Evolutionary conservation across 2,888 invertebrate genomes (phyloP), one percentile per base, ranked within the genome.

Genomic region (Sympetrum striolatum): DNA sequence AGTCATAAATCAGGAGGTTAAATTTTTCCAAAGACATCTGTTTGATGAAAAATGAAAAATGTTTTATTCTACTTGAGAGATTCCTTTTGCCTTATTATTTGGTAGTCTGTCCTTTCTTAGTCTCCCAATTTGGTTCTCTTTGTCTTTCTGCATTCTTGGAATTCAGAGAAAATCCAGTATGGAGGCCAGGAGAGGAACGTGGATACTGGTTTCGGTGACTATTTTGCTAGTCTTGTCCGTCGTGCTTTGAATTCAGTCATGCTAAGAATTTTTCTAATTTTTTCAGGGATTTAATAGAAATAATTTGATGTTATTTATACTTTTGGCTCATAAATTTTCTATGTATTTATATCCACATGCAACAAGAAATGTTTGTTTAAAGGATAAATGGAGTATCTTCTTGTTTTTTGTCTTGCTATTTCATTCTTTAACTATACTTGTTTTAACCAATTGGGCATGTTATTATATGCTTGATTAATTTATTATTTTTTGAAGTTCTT

Each of bases 101-200:
- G 60, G 60, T 64, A 86, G 86, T 86, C 60, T 86, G 86, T 86
- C 86, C 86, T 86, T 86, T 86, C 86, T 60, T 86, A 86, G 86
- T 86, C 86, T 86, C 86, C 86, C 86, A 86, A 86, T 86, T 86
- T 86, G 86, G 86, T 86, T 86, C 86, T 86, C 60, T 86, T 86
- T 86, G 86, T 86, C 86, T 86, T 86, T 86, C 86, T 86, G 86
- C 86, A 86, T 86, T 86, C 86, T 60, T 86, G 86, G 86, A 86
- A 86, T 86, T 86, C 86, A 86, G 86, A 86, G 86, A 86, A 60
- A 86, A 60, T 58, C 86, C 86, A 86, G 60, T 86, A 64, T 86
- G 86, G 86, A 86, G 86, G 86, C 86, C 86, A 86, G 86, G 86
- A 86, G 86, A 86, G 60, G 86, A 86, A 60, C 86, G 37, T 86